Conservation (phyloP, 2,113 vertebrate species). For the Melanotaenia duboulayi region DNA sequence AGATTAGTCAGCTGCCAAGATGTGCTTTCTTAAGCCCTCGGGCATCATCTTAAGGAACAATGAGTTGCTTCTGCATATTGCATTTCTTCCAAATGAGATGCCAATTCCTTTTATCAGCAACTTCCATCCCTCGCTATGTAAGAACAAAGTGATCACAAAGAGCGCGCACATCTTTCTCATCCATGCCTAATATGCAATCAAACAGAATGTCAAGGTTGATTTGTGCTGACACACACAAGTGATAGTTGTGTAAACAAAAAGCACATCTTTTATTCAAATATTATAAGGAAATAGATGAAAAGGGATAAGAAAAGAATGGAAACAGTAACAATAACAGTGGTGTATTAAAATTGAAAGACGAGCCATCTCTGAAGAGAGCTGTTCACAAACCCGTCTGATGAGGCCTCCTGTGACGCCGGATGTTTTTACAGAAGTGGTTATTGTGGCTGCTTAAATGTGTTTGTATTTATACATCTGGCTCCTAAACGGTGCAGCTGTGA, state of each 20-base stretch:
- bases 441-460: conserved; percentile 30
- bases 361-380: background rate
- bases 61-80: conserved; percentile 53
- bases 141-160: conserved; percentile 59
- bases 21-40: conserved; percentile 38
- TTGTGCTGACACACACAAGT: conserved; percentile 58
- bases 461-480: conserved; percentile 30
- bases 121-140: conserved; percentile 51
- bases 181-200: conserved; percentile 69
- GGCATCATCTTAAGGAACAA: conserved; percentile 50
- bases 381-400: conserved; percentile 23
- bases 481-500: conserved; percentile 24
- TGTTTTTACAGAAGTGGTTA: conserved; percentile 34
- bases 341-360: background rate
- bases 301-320: conserved; percentile 26
- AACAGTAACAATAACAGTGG: conserved; percentile 1
- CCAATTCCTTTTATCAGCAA: conserved; percentile 64
- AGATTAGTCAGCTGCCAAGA: conserved; percentile 53
- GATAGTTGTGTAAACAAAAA: conserved; percentile 69
- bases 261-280: conserved; percentile 44
- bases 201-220: conserved; percentile 65
- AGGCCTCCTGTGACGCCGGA: conserved; percentile 3
- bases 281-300: conserved; percentile 47
- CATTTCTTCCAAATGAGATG: conserved; percentile 52
- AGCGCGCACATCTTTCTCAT: conserved; percentile 39